Evolutionary conservation across 2,797 vertebrate genomes (phyloP), one percentile per base, ranked within the genome.

Genomic region (Sebastes nivosus): DNA sequence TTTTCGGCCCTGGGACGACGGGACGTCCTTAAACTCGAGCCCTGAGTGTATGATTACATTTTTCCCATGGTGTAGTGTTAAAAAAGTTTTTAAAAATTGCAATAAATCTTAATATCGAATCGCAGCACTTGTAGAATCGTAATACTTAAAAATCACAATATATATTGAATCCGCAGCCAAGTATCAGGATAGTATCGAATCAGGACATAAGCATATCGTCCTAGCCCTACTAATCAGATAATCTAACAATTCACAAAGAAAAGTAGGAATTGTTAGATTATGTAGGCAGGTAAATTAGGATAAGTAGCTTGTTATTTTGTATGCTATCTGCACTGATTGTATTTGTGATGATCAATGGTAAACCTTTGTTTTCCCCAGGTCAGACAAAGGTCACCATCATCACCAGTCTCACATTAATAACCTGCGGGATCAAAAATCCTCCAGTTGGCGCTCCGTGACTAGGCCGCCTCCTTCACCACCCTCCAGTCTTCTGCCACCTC

Each of bases 361-460:
- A 69, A 70, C 67, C 14, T 16, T 81, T 81, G 75, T 74, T 64
- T 74, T 83, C 14, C 38, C 22, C 78, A 95, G 94, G 75, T 79
- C 87, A 54, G 63, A 20, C 8, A 91, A 76, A 84, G 13, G 38
- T 74, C 32, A 20, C 5, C 24, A 69, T 60, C 72, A 69, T 75
- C 83, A 79, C 73, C 83, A 64, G 11, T 69, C 84, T 73, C 68
- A 65, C 50, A 61, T 65, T 3, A 93, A 91, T 52, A 77, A 82
- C 52, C 50, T 77, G 18, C 59, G 22, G 66, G 80, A 83, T 73
- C 77, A 67, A 52, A 29, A 22, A 32, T 72, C 58, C 13, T 71
- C 81, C 50, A 74, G 73, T 73, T 57, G 6, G 5, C 52, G 24
- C 72, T 77, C 71, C 55, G 85, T 20, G 11, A 68, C 22, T 27